Base-by-base conservation (phyloP, 2,888 invertebrate genomes). In the Lasiommata megera region DNA sequence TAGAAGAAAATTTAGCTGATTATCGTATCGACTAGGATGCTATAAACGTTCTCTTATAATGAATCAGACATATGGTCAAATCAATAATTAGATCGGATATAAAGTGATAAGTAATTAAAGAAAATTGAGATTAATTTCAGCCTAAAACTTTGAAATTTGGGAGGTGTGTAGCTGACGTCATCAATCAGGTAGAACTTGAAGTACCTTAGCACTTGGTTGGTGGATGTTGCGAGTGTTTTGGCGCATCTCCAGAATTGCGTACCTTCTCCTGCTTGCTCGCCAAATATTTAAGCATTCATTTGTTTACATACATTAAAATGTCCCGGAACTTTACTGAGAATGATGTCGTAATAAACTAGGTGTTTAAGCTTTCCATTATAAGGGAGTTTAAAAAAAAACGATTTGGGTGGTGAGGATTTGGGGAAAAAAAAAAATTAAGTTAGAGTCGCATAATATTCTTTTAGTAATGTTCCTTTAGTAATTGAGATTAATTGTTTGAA, bases 201-300 rank as follows among this genome's bases (percentile, higher is more conserved):
- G 7, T 12, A n/a, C 23, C n/a, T 12, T 6, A 43, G 41, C 12
- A 18, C 18, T 23, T 38, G 16, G 1, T 38, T 23, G 41, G 1
- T 18, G 18, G 18, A 11, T 5, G 1, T 23, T 23, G 23, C 23
- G 23, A 17, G 23, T 43, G 23, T 23, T 23, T 43, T 43, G 41
- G 41, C 41, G 23, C 41, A 5, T 23, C 41, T 43, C 41, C 41
- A 43, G 41, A 43, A 43, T 43, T 18, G 41, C 12, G 23, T 11
- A 43, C 23, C 41, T 41, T 41, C 41, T 23, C 41, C 23, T 38
- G 41, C 3, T 28, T 23, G 41, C 23, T 43, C 44, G 16, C 29
- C 44, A 29, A 46, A 46, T 29, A 46, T 46, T 29, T 14, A 29
- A 14, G 44, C 29, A 46, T 46, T 46, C 28, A 29, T 46, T 29